phyloP scores from a whole-genome alignment of 2,888 invertebrate genomes.

The Cyaniris semiargus region DNA sequence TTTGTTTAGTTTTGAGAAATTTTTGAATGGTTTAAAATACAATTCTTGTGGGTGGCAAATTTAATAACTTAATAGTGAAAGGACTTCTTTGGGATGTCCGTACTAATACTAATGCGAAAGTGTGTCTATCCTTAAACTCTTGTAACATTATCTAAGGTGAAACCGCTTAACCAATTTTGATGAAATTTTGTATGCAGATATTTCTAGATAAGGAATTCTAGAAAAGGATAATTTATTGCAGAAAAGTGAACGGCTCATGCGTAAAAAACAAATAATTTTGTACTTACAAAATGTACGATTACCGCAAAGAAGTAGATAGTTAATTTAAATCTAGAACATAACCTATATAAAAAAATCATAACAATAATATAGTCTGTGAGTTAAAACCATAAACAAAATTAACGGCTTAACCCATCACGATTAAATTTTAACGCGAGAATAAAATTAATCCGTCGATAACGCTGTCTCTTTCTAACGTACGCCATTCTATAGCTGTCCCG shows the following conservation, averaged over 20 bases:
- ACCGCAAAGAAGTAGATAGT: background rate
- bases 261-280: no score
- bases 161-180: no score
- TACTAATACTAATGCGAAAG: no score
- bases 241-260: no score
- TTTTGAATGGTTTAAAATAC: background rate
- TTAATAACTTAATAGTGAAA: background rate
- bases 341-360: background rate
- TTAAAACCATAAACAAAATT: constrained; percentile 56
- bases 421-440: constrained; percentile 66
- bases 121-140: background rate
- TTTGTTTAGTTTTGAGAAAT: constrained; percentile 6
- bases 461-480: constrained; percentile 50
- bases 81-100: background rate
- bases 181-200: no score
- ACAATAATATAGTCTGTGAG: background rate
- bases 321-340: background rate
- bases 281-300: no score
- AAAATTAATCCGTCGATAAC: constrained; percentile 61
- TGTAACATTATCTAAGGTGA: background rate
- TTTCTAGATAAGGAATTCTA: no score
- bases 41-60: background rate
- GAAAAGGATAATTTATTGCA: no score
- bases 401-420: constrained; percentile 60
- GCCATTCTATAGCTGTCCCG: background rate